phyloP scores from a whole-genome alignment of 2,113 vertebrate species.

The Antechinus stuartii region DNA sequence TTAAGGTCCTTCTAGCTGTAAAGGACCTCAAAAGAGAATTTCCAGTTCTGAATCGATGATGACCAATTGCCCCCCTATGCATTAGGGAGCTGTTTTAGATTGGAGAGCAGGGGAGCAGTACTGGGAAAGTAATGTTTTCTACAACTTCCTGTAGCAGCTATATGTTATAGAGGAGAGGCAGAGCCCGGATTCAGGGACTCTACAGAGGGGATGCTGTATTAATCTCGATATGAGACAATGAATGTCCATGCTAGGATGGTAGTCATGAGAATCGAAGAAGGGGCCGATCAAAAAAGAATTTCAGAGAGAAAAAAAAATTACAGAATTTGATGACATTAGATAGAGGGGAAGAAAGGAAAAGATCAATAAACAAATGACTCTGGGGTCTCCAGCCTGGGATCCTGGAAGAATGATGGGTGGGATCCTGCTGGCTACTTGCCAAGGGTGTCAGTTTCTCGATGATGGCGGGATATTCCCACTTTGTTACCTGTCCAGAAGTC shows the following conservation, averaged over 20 bases:
- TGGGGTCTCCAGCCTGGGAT: background rate
- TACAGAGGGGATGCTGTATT: no score
- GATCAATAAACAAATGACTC: background rate
- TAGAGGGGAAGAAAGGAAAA: background rate
- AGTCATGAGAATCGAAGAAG: background rate
- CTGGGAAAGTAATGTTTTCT: no score
- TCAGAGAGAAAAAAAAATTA: background rate
- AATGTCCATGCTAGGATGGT: background rate
- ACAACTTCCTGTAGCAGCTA: no score
- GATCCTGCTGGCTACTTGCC: background rate
- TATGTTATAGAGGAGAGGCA: no score
- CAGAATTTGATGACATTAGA: background rate
- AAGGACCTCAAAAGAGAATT: background rate
- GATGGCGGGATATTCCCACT: background rate
- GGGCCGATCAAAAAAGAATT: background rate
- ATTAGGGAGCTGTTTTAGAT: no score
- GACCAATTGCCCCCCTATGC: no score
- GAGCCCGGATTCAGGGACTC: no score
- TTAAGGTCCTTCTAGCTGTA: background rate
- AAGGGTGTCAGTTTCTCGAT: background rate
- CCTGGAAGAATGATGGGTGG: background rate
- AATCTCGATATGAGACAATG: background rate
- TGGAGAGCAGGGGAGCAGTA: no score
- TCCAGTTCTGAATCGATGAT: no score
- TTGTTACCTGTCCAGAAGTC: background rate